A percentile compares a stretch with the other conserved stretches of the same genome.
These are phyloP conservation scores for Gasteruption jaculator DNA, from an alignment of 2,888 invertebrate species.

Conservation along the genomic window DNA sequence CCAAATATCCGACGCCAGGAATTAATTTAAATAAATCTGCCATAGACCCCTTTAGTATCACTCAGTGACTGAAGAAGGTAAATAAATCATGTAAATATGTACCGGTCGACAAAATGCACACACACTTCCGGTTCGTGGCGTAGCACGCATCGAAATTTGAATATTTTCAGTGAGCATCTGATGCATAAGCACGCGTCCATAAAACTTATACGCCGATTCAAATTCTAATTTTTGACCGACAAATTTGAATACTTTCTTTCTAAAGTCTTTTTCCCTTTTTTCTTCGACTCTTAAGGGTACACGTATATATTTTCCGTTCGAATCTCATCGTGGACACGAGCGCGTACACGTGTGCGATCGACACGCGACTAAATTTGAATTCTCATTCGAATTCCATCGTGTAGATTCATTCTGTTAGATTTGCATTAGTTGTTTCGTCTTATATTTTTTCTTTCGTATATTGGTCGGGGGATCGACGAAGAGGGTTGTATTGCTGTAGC, in stretches of 20 bases:
- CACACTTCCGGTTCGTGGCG: constrained; percentile 35
- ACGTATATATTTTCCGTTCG: constrained; percentile 17
- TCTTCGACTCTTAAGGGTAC: too few species aligned
- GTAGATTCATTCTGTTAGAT: too few species aligned
- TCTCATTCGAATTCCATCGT: constrained; percentile 28
- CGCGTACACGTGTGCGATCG: constrained; percentile 8
- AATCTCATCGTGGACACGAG: constrained; percentile 18
- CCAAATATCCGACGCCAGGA: too few species aligned
- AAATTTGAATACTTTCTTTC: constrained; percentile 14
- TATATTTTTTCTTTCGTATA: constrained; percentile 31
- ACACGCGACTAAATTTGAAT: constrained; percentile 30
- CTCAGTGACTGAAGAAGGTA: too few species aligned
- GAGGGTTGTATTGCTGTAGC: too few species aligned
- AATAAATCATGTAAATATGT: constrained; percentile 32
- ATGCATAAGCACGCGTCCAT: constrained; percentile 40
- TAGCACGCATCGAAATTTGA: constrained; percentile 31
- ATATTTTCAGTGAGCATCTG: constrained; percentile 29
- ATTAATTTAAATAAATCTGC: too few species aligned
- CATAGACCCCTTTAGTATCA: too few species aligned
- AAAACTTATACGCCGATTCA: constrained; percentile 40
- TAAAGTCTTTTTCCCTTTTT: too few species aligned
- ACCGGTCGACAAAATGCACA: constrained; percentile 20
- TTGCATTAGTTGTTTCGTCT: constrained; percentile 18
- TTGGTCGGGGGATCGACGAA: constrained; percentile 16
- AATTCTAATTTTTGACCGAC: constrained; percentile 39